These are phyloP conservation scores for Hirudinaria manillensis DNA, from an alignment of 2,888 invertebrate genomes.

Conservation along the genomic window DNA sequence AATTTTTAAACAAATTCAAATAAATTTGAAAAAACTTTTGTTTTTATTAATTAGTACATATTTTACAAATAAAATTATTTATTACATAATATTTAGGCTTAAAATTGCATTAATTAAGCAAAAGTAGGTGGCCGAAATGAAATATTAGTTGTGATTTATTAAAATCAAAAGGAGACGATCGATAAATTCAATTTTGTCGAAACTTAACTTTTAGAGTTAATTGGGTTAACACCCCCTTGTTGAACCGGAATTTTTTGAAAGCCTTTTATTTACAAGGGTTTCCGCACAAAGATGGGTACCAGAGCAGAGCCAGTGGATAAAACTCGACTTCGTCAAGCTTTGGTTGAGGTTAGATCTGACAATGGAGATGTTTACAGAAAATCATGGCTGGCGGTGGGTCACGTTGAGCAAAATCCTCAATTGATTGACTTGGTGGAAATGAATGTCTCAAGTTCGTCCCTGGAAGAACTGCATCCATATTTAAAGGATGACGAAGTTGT, in stretches of 20 bases:
- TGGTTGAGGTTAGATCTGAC: constrained; percentile 44
- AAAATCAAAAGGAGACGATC: not conserved
- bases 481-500: constrained; percentile 42
- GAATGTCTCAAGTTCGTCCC: constrained; percentile 36
- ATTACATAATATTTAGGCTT: too few species aligned
- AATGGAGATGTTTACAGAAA: constrained; percentile 35
- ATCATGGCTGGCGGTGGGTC: constrained; percentile 45
- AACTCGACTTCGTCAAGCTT: constrained; percentile 42
- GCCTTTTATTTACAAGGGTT: not conserved
- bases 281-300: constrained; percentile 45
- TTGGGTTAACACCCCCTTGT: not conserved
- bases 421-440: constrained; percentile 41
- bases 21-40: too few species aligned
- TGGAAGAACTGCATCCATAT: constrained; percentile 35
- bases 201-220: constrained; percentile 1
- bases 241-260: not conserved
- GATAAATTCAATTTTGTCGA: not conserved
- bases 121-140: too few species aligned
- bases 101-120: too few species aligned
- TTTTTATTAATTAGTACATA: too few species aligned
- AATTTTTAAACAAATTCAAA: not conserved
- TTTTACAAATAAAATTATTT: too few species aligned
- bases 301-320: constrained; percentile 43
- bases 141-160: not conserved
- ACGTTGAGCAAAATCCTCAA: constrained; percentile 47